These are phyloP conservation scores for Acanthiza pusilla DNA, from an alignment of 2,797 vertebrate genomes.

Conservation along the genomic window DNA sequence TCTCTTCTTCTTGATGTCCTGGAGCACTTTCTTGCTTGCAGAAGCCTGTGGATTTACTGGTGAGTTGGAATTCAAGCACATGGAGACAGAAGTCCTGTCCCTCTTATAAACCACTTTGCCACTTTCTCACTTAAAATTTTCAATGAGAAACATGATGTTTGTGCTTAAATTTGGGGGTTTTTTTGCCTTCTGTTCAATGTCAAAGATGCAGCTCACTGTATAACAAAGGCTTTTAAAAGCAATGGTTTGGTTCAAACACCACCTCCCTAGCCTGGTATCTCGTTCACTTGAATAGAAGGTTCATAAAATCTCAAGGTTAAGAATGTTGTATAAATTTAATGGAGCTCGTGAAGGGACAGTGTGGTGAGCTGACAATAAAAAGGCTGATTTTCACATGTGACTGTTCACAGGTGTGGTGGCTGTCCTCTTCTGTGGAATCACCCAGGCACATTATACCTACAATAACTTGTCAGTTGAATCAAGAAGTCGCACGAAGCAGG, in stretches of 20 bases:
- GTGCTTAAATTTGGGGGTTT: not conserved
- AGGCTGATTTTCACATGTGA: not conserved
- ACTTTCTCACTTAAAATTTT: not conserved
- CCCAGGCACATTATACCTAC: constrained; percentile 96
- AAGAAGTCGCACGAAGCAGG: constrained; percentile 93
- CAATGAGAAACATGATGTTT: not conserved
- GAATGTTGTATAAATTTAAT: not conserved
- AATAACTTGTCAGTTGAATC: constrained; percentile 96
- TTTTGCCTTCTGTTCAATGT: fast-evolving
- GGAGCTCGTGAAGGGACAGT: not conserved
- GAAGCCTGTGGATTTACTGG: constrained; percentile 98
- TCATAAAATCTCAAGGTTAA: not conserved
- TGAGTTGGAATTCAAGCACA: constrained; percentile 42
- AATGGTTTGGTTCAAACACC: not conserved
- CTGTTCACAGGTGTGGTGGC: constrained; percentile 88
- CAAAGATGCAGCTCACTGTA: not conserved
- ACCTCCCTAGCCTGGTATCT: not conserved
- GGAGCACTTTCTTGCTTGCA: constrained; percentile 96
- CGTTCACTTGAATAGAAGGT: not conserved
- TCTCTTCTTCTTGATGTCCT: constrained; percentile 98
- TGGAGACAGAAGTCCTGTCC: not conserved
- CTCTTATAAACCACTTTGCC: not conserved
- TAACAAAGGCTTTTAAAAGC: not conserved
- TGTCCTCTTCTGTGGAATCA: constrained; percentile 96
- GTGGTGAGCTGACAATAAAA: not conserved